Evolutionary conservation across 1,140 invertebrate genomes (phyloP).

Genomic region (Scaptomyza graminum): DNA sequence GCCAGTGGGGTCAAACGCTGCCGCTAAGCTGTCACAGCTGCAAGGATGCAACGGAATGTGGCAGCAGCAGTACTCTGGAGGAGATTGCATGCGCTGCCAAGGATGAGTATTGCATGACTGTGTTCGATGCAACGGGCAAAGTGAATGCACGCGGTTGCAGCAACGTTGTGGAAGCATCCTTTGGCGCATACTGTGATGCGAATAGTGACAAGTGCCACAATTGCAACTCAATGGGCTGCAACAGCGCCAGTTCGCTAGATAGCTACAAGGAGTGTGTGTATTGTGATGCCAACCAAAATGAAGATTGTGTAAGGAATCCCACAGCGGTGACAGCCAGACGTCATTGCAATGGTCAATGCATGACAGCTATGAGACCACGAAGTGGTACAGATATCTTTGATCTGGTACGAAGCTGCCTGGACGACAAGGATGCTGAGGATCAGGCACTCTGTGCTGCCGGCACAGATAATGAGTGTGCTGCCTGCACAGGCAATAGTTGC

Average conservation of each 20-base stretch:
- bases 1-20: constrained; percentile 64
- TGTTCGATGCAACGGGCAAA: constrained; percentile 52
- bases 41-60: constrained; percentile 37
- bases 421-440: constrained; percentile 71
- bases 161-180: constrained; percentile 46
- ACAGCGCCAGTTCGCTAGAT: constrained; percentile 44
- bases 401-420: constrained; percentile 63
- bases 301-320: constrained; percentile 50
- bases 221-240: constrained; percentile 76
- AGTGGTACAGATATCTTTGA: constrained; percentile 28
- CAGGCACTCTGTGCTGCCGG: constrained; percentile 50
- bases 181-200: constrained; percentile 61
- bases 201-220: constrained; percentile 62
- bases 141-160: constrained; percentile 69
- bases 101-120: constrained; percentile 72
- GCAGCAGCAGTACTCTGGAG: background rate
- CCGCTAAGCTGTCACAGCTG: constrained; percentile 67
- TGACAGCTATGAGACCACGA: constrained; percentile 51
- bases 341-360: constrained; percentile 70
- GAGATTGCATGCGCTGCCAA: constrained; percentile 29
- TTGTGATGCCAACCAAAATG: constrained; percentile 52
- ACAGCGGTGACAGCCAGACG: constrained; percentile 42
- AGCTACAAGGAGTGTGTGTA: constrained; percentile 67
- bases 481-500: constrained; percentile 59
- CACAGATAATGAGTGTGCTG: constrained; percentile 32